phyloP scores from a whole-genome alignment of 1,140 invertebrate species.

The Carposina sasakii region DNA sequence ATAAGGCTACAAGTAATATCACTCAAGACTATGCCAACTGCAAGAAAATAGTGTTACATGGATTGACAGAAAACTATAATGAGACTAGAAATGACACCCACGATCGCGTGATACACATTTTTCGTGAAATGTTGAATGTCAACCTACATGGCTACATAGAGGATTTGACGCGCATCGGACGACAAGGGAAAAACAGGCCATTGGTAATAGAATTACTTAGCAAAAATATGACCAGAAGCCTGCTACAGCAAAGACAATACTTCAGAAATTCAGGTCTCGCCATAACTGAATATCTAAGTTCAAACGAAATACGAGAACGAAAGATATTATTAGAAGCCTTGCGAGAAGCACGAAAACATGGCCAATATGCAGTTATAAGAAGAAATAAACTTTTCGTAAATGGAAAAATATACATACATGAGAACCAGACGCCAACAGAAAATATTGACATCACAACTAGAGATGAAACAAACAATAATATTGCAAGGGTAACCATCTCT shows the following conservation, averaged over 20 bases:
- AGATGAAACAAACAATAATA: too few relatives aligned
- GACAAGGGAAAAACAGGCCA: not conserved
- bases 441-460: too few relatives aligned
- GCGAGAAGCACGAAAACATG: not conserved
- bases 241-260: not conserved
- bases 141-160: not conserved
- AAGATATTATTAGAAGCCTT: not conserved
- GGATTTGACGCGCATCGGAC: constrained; percentile 11
- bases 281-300: not conserved
- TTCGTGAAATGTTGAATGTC: not conserved
- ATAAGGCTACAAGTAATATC: not conserved
- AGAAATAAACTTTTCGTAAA: not conserved
- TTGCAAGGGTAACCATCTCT: not conserved
- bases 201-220: not conserved
- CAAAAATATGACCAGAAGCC: not conserved
- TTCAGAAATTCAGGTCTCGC: not conserved
- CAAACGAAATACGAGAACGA: not conserved
- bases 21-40: not conserved
- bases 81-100: not conserved
- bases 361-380: not conserved
- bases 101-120: not conserved
- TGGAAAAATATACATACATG: not conserved
- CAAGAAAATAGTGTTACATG: not conserved
- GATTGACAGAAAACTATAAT: not conserved
- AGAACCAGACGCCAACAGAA: too few relatives aligned